Conservation (phyloP, 2,888 invertebrate genomes). For the Oxytorus armatus region DNA sequence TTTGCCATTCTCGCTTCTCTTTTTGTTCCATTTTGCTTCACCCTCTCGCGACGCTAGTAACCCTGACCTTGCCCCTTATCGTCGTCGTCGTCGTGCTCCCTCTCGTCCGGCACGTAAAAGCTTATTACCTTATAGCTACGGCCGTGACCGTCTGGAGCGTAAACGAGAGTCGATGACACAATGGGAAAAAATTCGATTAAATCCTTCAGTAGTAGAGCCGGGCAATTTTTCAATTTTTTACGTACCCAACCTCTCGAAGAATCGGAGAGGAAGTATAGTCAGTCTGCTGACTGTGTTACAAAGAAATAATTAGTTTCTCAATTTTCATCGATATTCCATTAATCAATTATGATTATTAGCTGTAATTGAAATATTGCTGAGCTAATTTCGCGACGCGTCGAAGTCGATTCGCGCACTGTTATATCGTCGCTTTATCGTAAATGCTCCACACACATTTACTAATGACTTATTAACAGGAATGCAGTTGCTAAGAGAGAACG, state of each 20-base stretch:
- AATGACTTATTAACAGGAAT: too few relatives aligned
- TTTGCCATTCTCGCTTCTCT: background rate
- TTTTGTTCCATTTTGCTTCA: background rate
- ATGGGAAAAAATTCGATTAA: slow-evolving; percentile 48
- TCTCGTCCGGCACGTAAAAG: slow-evolving; percentile 34
- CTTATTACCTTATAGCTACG: slow-evolving; percentile 45
- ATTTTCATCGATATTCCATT: background rate
- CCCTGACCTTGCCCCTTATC: slow-evolving; percentile 29
- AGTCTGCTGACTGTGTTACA: background rate
- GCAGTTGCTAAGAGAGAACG: too few relatives aligned
- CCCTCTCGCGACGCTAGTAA: slow-evolving; percentile 17
- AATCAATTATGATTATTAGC: background rate
- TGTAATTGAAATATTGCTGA: background rate
- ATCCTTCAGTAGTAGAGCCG: slow-evolving; percentile 12
- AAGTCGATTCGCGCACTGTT: too few relatives aligned
- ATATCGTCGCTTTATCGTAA: background rate
- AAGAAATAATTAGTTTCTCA: background rate
- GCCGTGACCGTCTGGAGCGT: slow-evolving; percentile 48
- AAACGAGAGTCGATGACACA: slow-evolving; percentile 59
- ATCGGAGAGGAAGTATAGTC: background rate
- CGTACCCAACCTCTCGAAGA: background rate
- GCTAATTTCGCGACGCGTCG: background rate
- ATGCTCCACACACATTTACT: background rate
- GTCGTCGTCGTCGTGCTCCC: background rate
- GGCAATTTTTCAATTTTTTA: slow-evolving; percentile 5